Percentiles rank a stretch among this genome's conserved stretches.
Conservation (phyloP, 2,113 vertebrate genomes). For the Aegotheles bennettii region DNA sequence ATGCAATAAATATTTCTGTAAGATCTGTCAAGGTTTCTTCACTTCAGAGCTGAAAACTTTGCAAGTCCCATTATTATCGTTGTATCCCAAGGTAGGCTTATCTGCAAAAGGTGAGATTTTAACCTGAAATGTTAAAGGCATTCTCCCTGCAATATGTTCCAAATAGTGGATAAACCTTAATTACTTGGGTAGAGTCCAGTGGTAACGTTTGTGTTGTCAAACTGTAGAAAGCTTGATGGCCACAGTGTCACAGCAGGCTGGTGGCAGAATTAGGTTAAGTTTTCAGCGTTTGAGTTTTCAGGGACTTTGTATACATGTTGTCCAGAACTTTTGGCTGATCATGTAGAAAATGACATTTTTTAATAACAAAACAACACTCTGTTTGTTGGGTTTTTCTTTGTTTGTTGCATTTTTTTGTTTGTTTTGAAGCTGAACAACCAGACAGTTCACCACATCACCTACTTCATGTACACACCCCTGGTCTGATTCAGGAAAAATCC, state of each 20-base stretch:
- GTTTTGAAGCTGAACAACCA: not conserved
- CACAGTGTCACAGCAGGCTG: not conserved
- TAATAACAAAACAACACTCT: not conserved
- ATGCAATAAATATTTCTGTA: not conserved
- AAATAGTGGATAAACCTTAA: not conserved
- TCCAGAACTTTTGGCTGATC: not conserved
- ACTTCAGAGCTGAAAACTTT: not conserved
- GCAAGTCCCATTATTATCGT: not conserved
- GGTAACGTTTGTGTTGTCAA: not conserved
- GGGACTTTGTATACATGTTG: not conserved
- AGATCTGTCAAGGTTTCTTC: not conserved
- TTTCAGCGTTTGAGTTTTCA: not conserved
- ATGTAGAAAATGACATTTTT: not conserved
- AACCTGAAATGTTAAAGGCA: not conserved
- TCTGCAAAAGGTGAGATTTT: not conserved
- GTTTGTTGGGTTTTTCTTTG: accelerated
- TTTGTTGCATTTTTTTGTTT: accelerated
- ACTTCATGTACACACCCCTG: accelerated
- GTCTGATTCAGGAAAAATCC: not conserved
- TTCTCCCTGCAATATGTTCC: not conserved
- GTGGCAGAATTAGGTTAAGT: not conserved
- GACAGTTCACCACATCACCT: not conserved
- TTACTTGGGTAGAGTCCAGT: not conserved
- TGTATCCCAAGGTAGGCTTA: not conserved
- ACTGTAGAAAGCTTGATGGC: not conserved